Evolutionary conservation across 2,797 vertebrate genomes (phyloP).

Genomic region (Macroramphosus scolopax): DNA sequence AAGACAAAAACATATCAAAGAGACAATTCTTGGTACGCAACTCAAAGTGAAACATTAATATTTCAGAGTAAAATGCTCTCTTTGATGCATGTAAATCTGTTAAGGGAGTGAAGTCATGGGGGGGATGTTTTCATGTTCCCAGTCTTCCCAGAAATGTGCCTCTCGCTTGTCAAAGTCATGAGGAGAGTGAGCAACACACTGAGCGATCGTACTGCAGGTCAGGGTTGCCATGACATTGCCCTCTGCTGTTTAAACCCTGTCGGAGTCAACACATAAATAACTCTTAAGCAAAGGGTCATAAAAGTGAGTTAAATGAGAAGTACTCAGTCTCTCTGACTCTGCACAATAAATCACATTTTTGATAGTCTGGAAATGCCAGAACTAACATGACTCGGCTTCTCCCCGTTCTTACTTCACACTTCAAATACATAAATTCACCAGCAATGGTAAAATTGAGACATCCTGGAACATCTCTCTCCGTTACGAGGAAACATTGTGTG

Average conservation of each 20-base stretch:
- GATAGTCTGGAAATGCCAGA: not conserved
- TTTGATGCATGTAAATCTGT: constrained; percentile 41
- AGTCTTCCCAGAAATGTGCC: constrained; percentile 24
- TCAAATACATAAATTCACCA: not conserved
- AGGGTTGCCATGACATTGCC: constrained; percentile 45
- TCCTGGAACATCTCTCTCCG: not conserved
- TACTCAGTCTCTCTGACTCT: not conserved
- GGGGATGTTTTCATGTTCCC: constrained; percentile 39
- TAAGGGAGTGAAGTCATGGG: constrained; percentile 3
- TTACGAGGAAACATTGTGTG: not conserved
- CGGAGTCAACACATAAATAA: constrained; percentile 3
- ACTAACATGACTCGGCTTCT: constrained; percentile 22
- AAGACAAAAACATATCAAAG: constrained; percentile 53
- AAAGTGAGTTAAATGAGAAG: constrained; percentile 1
- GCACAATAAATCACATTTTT: not conserved
- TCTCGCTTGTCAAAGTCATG: constrained; percentile 9
- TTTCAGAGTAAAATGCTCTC: constrained; percentile 14
- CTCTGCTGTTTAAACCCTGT: constrained; percentile 59
- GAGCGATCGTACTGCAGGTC: not conserved
- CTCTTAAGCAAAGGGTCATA: constrained; percentile 13
- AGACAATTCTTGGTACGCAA: constrained; percentile 16
- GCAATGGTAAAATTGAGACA: constrained; percentile 19
- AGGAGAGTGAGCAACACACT: not conserved
- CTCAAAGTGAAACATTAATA: constrained; percentile 41
- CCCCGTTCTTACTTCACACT: not conserved